These are phyloP conservation scores for Ormyrus rosae DNA, from an alignment of 2,888 invertebrate species.

Conservation along the genomic window DNA sequence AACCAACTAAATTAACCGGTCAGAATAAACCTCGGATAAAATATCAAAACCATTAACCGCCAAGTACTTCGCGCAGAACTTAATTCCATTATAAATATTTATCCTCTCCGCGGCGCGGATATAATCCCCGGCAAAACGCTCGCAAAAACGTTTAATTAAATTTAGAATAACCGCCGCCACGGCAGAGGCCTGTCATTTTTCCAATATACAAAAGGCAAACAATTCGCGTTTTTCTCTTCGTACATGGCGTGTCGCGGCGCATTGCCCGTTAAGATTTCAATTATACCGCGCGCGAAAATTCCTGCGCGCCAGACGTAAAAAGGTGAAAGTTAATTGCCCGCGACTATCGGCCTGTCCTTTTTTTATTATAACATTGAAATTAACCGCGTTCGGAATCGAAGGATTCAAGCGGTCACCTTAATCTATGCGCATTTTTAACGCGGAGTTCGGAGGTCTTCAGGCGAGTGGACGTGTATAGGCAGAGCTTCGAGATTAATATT, in stretches of 20 bases:
- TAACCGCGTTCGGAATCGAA: not conserved
- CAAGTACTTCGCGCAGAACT: too few species aligned
- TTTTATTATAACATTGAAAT: not conserved
- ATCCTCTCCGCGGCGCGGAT: too few species aligned
- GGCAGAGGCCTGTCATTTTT: too few species aligned
- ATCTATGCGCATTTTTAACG: conserved; percentile 25
- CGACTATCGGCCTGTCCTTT: conserved; percentile 35
- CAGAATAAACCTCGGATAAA: not conserved
- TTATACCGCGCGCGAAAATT: conserved; percentile 25
- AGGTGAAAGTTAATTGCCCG: conserved; percentile 55
- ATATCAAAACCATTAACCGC: not conserved
- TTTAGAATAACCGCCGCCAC: not conserved
- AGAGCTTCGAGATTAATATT: not conserved
- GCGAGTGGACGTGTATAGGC: not conserved
- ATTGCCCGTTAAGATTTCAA: conserved; percentile 51
- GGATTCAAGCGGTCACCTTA: not conserved
- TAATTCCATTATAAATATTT: too few species aligned
- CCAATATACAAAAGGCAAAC: too few species aligned
- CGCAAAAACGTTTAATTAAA: conserved; percentile 35
- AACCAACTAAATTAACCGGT: too few species aligned
- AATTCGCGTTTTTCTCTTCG: not conserved
- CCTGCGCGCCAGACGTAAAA: conserved; percentile 15
- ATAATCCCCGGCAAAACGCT: not conserved
- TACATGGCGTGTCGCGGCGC: conserved; percentile 16
- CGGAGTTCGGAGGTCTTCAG: not conserved